Conservation (phyloP, 37 sponge, comb jelly and placozoan species). For the Eunapius fragilis region DNA sequence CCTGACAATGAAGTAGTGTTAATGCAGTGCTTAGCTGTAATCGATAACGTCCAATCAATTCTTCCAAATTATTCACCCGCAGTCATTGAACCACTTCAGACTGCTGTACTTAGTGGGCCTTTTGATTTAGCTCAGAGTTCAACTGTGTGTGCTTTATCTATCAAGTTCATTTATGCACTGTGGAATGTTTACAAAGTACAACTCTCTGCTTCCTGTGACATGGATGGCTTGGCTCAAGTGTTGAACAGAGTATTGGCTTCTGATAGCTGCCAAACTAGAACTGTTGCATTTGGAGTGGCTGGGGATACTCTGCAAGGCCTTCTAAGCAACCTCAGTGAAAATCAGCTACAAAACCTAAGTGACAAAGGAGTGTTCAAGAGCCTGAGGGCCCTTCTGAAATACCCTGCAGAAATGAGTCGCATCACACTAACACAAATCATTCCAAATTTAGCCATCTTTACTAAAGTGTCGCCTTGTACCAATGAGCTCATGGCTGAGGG, state of each 20-base stretch:
- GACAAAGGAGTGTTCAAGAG: conserved; percentile 25
- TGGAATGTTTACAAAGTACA: conserved; percentile 21
- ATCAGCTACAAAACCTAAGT: conserved; percentile 27
- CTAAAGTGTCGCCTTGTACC: background rate
- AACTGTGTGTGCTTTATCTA: background rate
- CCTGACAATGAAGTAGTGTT: too few relatives aligned
- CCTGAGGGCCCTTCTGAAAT: conserved; percentile 13
- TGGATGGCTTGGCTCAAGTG: conserved; percentile 21
- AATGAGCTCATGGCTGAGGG: conserved; percentile 21
- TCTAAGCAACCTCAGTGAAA: conserved; percentile 20
- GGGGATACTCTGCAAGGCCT: conserved; percentile 12
- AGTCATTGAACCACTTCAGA: too few relatives aligned
- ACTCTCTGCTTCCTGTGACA: conserved; percentile 28
- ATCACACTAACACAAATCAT: conserved; percentile 19
- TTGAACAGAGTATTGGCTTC: conserved; percentile 14
- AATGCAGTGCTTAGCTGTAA: too few relatives aligned
- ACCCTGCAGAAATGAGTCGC: conserved; percentile 12
- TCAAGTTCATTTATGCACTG: conserved; percentile 12
- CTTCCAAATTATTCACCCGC: too few relatives aligned
- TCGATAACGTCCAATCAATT: too few relatives aligned
- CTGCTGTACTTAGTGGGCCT: too few relatives aligned
- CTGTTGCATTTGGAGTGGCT: conserved; percentile 14
- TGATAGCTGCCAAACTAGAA: background rate
- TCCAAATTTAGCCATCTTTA: conserved; percentile 31
- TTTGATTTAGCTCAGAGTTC: too few relatives aligned